Conservation (phyloP, 2,113 vertebrate genomes). For the Anhinga anhinga region DNA sequence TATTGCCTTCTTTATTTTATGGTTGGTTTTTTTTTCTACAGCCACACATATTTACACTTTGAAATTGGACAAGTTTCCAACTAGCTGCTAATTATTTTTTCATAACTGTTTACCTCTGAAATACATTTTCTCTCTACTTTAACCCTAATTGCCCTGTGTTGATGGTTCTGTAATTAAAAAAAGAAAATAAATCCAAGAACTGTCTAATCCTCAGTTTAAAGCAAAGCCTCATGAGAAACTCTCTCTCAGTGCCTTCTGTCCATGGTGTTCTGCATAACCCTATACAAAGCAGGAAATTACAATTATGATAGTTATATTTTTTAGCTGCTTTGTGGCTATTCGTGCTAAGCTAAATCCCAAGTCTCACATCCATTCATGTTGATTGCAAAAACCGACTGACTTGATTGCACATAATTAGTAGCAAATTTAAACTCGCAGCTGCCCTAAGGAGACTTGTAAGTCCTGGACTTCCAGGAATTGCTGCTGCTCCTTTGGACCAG, state of each 20-base stretch:
- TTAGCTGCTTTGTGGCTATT: background rate
- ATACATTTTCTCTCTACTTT: background rate
- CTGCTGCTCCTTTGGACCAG: conserved; percentile 75
- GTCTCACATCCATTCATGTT: background rate
- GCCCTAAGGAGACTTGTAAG: conserved; percentile 74
- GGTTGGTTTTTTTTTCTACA: background rate
- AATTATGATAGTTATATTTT: conserved; percentile 10
- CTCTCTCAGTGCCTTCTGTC: conserved; percentile 65
- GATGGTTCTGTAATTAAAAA: background rate
- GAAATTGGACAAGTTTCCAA: background rate
- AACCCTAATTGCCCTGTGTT: background rate
- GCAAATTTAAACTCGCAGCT: conserved; percentile 63
- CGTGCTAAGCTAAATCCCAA: background rate
- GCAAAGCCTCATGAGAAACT: background rate
- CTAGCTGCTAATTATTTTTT: background rate
- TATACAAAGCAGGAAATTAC: conserved; percentile 58
- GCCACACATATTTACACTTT: background rate
- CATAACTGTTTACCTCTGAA: background rate
- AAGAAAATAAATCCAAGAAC: background rate
- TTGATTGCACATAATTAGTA: background rate
- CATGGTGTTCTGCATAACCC: conserved; percentile 73
- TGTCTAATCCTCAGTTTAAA: background rate
- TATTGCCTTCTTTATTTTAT: background rate
- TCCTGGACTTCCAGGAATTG: conserved; percentile 78
- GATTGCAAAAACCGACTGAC: background rate